Evolutionary conservation across 1,140 invertebrate genomes (phyloP).

Genomic region (Venustaconcha ellipsiformis): DNA sequence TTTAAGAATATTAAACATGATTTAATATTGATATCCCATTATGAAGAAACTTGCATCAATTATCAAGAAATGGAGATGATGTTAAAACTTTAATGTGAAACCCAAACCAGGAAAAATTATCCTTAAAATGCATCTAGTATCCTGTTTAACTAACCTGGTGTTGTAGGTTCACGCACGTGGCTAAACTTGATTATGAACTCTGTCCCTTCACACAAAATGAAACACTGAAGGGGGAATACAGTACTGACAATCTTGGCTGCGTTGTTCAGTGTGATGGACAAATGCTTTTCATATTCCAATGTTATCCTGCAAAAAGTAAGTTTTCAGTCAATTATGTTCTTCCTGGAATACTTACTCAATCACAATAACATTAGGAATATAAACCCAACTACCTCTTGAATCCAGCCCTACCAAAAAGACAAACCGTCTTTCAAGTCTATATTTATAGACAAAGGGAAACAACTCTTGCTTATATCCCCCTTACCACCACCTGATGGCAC

Average conservation of each 20-base stretch:
- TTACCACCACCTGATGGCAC: too few relatives aligned
- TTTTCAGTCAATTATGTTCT: too few relatives aligned
- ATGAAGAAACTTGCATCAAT: too few relatives aligned
- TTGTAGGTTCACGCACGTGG: slow-evolving; percentile 46
- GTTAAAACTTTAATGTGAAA: background rate
- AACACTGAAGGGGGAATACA: slow-evolving; percentile 59
- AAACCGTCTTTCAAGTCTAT: too few relatives aligned
- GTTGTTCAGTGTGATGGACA: slow-evolving; percentile 44
- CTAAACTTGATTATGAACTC: slow-evolving; percentile 53
- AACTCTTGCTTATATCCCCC: too few relatives aligned
- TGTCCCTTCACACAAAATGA: slow-evolving; percentile 52
- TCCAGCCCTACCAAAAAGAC: too few relatives aligned
- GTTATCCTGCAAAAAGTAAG: slow-evolving; percentile 44
- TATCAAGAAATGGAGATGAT: background rate
- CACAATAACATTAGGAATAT: too few relatives aligned
- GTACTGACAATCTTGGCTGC: slow-evolving; percentile 50
- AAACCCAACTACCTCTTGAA: too few relatives aligned
- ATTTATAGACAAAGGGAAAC: too few relatives aligned
- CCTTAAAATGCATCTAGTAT: background rate
- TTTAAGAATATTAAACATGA: too few relatives aligned
- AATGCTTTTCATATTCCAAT: slow-evolving; percentile 51
- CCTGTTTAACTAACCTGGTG: slow-evolving; percentile 33
- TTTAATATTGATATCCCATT: too few relatives aligned
- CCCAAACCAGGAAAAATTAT: background rate
- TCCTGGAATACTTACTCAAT: too few relatives aligned